Evolutionary conservation across 2,888 invertebrate species (phyloP), one percentile per base, ranked within the genome.

Genomic region (Lamproptera curius): DNA sequence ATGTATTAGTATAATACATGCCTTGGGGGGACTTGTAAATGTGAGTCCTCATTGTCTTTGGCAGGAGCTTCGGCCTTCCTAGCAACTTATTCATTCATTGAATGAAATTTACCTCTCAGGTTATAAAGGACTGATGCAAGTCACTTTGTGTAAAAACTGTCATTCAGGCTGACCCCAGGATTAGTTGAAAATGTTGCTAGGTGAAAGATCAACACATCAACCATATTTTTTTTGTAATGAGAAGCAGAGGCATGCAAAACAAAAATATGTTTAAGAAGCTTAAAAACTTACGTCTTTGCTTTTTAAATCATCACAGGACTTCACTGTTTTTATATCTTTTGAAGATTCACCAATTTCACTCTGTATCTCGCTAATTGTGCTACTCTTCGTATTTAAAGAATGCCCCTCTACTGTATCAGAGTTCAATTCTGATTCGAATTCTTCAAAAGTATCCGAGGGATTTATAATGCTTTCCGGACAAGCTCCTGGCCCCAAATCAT

Each of bases 381-480:
- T 88, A n/a, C 78, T 83, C 55, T 88, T 90, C 42, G 82, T 82
- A 53, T 91, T 84, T 52, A 87, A 85, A 54, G 73, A 72, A 52
- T 72, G 68, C n/a, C 83, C 74, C 5, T 92, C 91, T 57, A 90
- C 90, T 41, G 92, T 87, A 63, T 90, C 90, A 8, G 90, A 89
- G 63, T 89, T 91, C 89, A 92, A 91, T 67, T 91, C 91, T 8
- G 83, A 81, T 35, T 91, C 92, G 60, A 92, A 91, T 59, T 93
- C 92, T 57, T 93, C 92, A 60, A 92, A 91, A 14, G 91, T 91
- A 71, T 93, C 92, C 5, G 92, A 91, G 1, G 93, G 91, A 42
- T 94, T 90, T 33, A 95, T 79, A 72, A 93, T 91, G 61, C 92
- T 91, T 68, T 93, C 94, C 2, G 70, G 65, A 55, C 86, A 87